A percentile compares a stretch with the other conserved stretches of the same genome.
Conservation (phyloP, 2,113 vertebrate genomes). For the Dolichotis patagonum region DNA sequence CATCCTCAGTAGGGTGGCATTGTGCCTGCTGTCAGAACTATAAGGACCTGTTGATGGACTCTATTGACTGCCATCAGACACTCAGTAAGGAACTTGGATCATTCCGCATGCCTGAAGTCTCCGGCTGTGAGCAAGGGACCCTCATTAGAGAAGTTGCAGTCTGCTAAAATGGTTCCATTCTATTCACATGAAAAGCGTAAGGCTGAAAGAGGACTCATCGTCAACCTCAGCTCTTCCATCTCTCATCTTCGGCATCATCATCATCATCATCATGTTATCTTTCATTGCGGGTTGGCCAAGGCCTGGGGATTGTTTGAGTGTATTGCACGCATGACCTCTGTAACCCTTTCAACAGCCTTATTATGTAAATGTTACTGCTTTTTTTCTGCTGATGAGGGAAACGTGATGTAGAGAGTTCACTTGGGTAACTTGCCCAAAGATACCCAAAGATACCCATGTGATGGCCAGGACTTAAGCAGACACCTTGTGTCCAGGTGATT, state of each 20-base stretch:
- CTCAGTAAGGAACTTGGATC: background rate
- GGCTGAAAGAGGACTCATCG: background rate
- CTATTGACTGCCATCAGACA: slow-evolving; percentile 41
- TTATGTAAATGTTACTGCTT: background rate
- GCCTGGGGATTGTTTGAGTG: background rate
- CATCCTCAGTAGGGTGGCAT: slow-evolving; percentile 68
- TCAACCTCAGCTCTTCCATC: background rate
- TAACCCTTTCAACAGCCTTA: background rate
- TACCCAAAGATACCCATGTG: fast-evolving
- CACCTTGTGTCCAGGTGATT: fast-evolving
- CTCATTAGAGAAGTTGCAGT: background rate
- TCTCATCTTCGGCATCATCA: background rate
- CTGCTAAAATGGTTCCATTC: background rate
- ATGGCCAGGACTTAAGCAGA: background rate
- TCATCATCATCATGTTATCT: background rate
- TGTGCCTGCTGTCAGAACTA: slow-evolving; percentile 83
- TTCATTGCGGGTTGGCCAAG: background rate
- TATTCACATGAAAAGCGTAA: background rate
- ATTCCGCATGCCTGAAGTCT: slow-evolving; percentile 33
- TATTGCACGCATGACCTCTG: background rate
- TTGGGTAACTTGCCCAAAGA: background rate
- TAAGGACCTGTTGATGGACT: slow-evolving; percentile 75
- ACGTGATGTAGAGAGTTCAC: background rate
- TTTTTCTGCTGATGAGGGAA: background rate
- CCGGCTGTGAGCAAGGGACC: background rate